Base-by-base conservation (phyloP, 2,888 invertebrate species). In the Ectemnius lituratus region DNA sequence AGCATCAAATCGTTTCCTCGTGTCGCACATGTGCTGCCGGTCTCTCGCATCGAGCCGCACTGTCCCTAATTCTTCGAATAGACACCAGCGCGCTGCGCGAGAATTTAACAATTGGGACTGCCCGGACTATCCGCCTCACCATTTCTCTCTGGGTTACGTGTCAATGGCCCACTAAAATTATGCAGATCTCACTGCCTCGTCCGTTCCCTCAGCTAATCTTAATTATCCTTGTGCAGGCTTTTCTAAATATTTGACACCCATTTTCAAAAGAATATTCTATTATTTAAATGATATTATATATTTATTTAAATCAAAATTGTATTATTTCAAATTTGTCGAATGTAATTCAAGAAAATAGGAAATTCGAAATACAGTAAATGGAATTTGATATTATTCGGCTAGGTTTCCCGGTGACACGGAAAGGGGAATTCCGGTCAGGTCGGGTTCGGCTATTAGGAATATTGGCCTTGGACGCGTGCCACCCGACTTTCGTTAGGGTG, bases 1-100 rank as follows among this genome's bases (percentile, higher is more conserved):
- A 83, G 80, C 83, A 74, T 83, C 81, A 83, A 80, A 83, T 83
- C 76, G 83, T 82, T 83, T 83, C 80, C 78, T 76, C 83, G 79
- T 82, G 80, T 76, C 74, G 76, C 60, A 75, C 73, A 70, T 81
- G 70, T 74, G 71, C 70, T 74, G 71, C 70, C 8, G 8, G 8
- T 6, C 8, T 6, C 37, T 37, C 62, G 65, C 65, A 46, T 60
- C 61, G 37, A 37, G 37, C 37, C 73, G 56, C 67, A 68, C 69
- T 83, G 83, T 71, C 83, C 83, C 67, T 83, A 83, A 83, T 83
- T 83, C 77, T 78, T 74, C 75, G 78, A 76, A 80, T 80, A 73
- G 82, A 77, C 65, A 79, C 70, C 61, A 70, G 62, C 46, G 62
- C 67, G 58, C 28, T 23, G 23, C 65, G 59, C 62, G 75, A 73